Conservation (phyloP, 2,888 invertebrate genomes). For the Geophilus truncorum region DNA sequence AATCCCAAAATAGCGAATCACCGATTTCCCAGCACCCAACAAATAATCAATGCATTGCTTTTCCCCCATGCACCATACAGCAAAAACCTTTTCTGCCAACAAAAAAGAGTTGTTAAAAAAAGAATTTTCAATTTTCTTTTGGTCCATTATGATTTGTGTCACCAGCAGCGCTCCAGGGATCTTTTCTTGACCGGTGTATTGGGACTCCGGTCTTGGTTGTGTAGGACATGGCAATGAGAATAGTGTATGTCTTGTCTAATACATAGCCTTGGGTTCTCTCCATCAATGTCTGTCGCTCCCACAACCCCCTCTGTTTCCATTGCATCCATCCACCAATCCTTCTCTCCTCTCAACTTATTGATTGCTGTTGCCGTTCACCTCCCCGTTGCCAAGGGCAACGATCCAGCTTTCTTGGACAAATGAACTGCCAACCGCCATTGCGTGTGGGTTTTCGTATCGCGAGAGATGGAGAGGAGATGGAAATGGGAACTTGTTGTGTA, state of each 20-base stretch:
- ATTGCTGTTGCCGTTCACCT: conserved; percentile 7
- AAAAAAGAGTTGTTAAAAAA: not conserved
- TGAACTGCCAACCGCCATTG: not conserved
- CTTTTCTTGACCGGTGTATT: not conserved
- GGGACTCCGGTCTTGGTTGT: not conserved
- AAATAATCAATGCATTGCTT: too few species aligned
- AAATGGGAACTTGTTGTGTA: not conserved
- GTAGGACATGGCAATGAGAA: not conserved
- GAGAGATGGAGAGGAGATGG: not conserved
- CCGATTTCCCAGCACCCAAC: too few species aligned
- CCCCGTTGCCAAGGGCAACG: not conserved
- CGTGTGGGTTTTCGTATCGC: not conserved
- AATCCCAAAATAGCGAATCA: too few species aligned
- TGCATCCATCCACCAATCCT: not conserved
- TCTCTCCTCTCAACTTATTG: not conserved
- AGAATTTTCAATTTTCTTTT: not conserved
- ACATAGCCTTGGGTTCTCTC: not conserved
- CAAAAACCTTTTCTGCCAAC: not conserved
- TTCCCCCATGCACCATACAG: too few species aligned
- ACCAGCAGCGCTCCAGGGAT: not conserved
- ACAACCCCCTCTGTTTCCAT: not conserved
- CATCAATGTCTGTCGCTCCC: not conserved
- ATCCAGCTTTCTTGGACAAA: not conserved
- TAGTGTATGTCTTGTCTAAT: too few species aligned
- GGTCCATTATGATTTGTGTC: not conserved